phyloP scores from a whole-genome alignment of 1,140 invertebrate genomes.

The Drosophila burlai region DNA sequence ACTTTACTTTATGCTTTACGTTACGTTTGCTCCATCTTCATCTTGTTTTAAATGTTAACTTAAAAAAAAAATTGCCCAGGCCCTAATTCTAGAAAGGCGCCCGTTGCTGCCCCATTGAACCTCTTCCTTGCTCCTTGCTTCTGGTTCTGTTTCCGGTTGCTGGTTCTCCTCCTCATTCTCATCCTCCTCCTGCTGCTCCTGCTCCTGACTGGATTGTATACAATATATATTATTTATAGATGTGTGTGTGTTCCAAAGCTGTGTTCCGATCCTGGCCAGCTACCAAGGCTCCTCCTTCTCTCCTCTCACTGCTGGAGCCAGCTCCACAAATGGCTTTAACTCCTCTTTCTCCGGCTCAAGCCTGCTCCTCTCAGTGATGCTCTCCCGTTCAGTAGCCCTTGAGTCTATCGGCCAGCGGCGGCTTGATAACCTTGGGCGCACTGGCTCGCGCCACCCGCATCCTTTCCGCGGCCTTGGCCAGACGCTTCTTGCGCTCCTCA shows the following conservation, averaged over 20 bases:
- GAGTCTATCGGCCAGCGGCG: constrained; percentile 79
- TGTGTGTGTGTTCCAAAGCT: constrained; percentile 42
- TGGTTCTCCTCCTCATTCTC: not conserved
- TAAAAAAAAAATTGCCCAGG: constrained; percentile 78
- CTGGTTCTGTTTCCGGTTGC: constrained; percentile 3
- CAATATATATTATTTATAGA: constrained; percentile 69
- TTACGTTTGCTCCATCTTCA: constrained; percentile 38
- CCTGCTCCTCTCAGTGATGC: not conserved
- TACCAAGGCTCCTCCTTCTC: constrained; percentile 23
- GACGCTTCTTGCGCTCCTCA: constrained; percentile 86
- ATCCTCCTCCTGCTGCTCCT: not conserved
- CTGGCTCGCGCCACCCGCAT: constrained; percentile 77
- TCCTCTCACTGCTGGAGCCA: constrained; percentile 38
- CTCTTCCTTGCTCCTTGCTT: constrained; percentile 1
- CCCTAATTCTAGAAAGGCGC: constrained; percentile 59
- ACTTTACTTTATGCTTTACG: constrained; percentile 38
- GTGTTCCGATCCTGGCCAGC: constrained; percentile 7
- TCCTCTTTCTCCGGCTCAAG: not conserved
- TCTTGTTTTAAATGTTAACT: constrained; percentile 68
- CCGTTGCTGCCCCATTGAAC: constrained; percentile 38
- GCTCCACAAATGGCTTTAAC: constrained; percentile 19
- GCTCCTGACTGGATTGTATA: constrained; percentile 39
- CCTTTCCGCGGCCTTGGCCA: constrained; percentile 84
- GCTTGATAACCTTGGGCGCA: constrained; percentile 82
- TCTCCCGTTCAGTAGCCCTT: constrained; percentile 71